Evolutionary conservation across 2,888 invertebrate genomes (phyloP), one percentile per base, ranked within the genome.

Genomic region (Eupelmus urozonus): DNA sequence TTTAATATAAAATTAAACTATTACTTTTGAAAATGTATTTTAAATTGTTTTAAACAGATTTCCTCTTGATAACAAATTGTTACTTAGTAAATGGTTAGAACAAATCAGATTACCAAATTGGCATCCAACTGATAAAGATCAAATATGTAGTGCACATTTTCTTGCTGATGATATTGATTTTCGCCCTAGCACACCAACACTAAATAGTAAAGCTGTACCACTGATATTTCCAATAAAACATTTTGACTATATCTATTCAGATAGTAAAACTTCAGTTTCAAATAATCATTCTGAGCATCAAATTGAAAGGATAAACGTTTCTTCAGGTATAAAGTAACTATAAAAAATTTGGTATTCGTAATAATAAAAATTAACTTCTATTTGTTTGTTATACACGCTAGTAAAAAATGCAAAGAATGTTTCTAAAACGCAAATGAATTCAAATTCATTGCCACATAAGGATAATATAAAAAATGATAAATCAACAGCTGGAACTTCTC

Each of bases 111-210:
- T 62, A 18, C 51, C 69, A 16, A 63, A 80, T 49, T 82, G 78
- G 76, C 45, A 65, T 16, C 82, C 80, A 9, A 49, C 72, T 4
- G 59, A 73, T 13, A 5, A 53, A 11, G 75, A 79, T 51, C 65
- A 71, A 59, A 82, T 84, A 70, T 84, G 84, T 74, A 81, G 82
- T 49, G 74, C 75, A 23, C 82, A 84, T 72, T 84, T 84, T 80
- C 45, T 62, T 55, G 55, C 51, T 0, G 40, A 63, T 16, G 82
- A 82, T 49, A 51, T 83, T 20, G 67, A 74, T 18, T 62, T 71
- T 27, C 51, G 55, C 27, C 51, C 53, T 29, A 72, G 59, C 1
- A 20, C 62, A 51, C 76, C 76, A 18, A 42, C 40, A 25, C 69
- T 85, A 1, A 84, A 84, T 45, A 55, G 79, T 1, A 65, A 63